Base-by-base conservation (phyloP, 2,797 vertebrate genomes). In the Hirundo rustica region DNA sequence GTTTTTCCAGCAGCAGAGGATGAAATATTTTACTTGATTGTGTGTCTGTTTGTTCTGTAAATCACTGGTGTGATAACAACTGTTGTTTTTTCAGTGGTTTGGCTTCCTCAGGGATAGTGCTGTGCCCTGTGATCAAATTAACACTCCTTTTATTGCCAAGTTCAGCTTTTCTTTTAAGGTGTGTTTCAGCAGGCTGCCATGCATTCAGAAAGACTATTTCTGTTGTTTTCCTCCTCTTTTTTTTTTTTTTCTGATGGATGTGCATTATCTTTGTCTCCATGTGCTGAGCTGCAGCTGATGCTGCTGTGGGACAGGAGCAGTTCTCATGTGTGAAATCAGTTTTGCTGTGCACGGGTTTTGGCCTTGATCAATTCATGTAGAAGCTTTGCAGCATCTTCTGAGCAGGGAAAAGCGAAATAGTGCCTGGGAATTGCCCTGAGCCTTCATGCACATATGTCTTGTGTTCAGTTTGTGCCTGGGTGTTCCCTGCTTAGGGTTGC, bases 121-220 rank as follows among this genome's bases (percentile, higher is more conserved):
- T 66, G 29, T 58, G 51, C 62, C 64, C 85, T 51, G 62, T 58
- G 81, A 89, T 76, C 84, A 58, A 71, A 94, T 91, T 72, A 87
- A 89, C 88, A 40, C 64, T 50, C 87, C 26, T 60, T 40, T 44
- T 74, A 17, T 75, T 94, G 87, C 89, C 89, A 94, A 93, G 78
- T 38, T 77, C 82, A 54, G 34, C 61, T 25, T 93, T 68, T 44
- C 6, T 86, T 88, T 68, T 32, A 58, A 83, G 76, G 22, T 2
- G 0, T 8, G 20, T 3, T 30, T 79, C 88, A 79, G 86, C 45
- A 53, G 72, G 40, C 65, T 92, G 45, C 61, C 61, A 34, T 26
- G 27, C 1, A 0, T 77, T 64, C 54, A 42, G 48, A n/a, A 76
- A 20, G 65, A 21, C n/a, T 45, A 11, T 48, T 83, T n/a, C 50